phyloP scores from a whole-genome alignment of 2,888 invertebrate genomes.

The Drosophila nr. perissopoda region DNA sequence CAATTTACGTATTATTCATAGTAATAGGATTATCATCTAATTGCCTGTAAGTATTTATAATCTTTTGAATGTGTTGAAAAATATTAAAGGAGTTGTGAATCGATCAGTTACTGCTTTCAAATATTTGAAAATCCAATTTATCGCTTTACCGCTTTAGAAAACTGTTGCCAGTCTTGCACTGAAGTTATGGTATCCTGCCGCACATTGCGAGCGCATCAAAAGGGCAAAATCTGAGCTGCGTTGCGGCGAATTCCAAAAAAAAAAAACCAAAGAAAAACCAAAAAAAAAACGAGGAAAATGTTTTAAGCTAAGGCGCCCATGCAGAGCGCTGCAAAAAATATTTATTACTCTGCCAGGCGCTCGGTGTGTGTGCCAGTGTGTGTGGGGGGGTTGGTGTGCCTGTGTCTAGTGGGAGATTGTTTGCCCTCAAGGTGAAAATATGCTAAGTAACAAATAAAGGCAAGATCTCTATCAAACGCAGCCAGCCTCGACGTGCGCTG shows the following conservation, averaged over 20 bases:
- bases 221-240: constrained; percentile 41
- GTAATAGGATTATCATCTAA: background rate
- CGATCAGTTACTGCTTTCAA: background rate
- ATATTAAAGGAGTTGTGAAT: background rate
- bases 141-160: background rate
- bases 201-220: constrained; percentile 39
- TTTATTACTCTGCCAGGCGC: constrained; percentile 68
- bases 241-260: constrained; percentile 40
- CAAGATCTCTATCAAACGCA: constrained; percentile 73
- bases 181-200: constrained; percentile 35
- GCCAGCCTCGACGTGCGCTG: constrained; percentile 28
- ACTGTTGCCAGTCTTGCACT: constrained; percentile 37
- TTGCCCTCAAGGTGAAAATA: constrained; percentile 80
- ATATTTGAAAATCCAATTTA: background rate
- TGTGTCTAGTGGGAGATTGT: constrained; percentile 74
- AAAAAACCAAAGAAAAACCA: background rate
- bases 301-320: constrained; percentile 52
- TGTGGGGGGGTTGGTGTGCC: constrained; percentile 18
- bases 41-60: background rate
- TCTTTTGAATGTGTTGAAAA: background rate
- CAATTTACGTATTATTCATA: background rate
- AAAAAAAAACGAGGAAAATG: constrained; percentile 17
- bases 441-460: constrained; percentile 81
- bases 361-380: constrained; percentile 16
- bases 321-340: constrained; percentile 66